A percentile compares a stretch with the other conserved stretches of the same genome.
Evolutionary conservation across 1,140 invertebrate genomes (phyloP).

Genomic region (Parapsyche elsis): DNA sequence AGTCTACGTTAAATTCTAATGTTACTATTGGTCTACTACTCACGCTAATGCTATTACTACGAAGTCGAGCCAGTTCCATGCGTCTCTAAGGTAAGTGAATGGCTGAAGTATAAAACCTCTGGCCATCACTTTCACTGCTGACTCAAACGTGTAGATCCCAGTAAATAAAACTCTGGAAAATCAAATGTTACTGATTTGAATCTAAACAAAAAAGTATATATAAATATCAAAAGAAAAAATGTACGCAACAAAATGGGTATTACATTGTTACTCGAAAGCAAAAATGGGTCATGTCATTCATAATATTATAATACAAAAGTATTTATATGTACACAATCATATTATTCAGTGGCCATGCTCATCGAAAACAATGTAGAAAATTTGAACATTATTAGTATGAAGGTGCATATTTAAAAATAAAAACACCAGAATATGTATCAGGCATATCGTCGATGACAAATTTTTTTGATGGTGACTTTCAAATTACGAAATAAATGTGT

Average conservation of each 20-base stretch:
- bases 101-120: conserved; percentile 98
- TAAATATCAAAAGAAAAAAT: background rate
- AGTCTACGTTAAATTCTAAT: conserved; percentile 31
- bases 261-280: background rate
- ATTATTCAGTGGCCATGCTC: background rate
- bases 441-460: background rate
- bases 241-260: background rate
- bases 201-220: conserved; percentile 31
- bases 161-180: conserved; percentile 98
- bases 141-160: conserved; percentile 99
- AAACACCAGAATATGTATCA: background rate
- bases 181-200: conserved; percentile 50
- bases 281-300: background rate
- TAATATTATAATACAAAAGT: conserved; percentile 1
- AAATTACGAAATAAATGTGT: background rate
- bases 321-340: conserved; percentile 7
- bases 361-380: too few relatives aligned
- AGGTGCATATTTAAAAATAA: background rate
- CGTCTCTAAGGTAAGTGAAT: conserved; percentile 99
- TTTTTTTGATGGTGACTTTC: background rate
- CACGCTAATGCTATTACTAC: conserved; percentile 99
- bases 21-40: conserved; percentile 70
- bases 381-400: too few relatives aligned
- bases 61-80: conserved; percentile 99
- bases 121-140: conserved; percentile 98